Percentiles rank a stretch among this genome's conserved stretches.
Evolutionary conservation across 2,888 invertebrate genomes (phyloP).

Genomic region (Sphinx pinastri): DNA sequence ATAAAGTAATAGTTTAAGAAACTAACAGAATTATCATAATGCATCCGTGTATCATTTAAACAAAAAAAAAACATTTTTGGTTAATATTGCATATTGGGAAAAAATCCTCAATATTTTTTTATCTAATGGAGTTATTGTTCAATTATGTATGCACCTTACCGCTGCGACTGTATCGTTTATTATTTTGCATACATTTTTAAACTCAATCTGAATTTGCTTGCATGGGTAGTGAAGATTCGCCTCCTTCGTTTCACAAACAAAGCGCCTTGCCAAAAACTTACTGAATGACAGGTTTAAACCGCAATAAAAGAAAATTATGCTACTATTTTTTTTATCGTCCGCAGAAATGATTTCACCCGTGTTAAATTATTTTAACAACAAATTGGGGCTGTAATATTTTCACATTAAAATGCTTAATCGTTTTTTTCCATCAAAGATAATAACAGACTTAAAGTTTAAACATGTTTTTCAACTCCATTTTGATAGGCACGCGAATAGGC

Average conservation of each 20-base stretch:
- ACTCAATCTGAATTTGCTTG: slow-evolving; percentile 3
- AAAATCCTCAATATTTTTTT: too few species aligned
- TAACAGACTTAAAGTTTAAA: neutral
- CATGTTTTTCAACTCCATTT: too few species aligned
- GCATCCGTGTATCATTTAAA: neutral
- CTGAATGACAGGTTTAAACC: neutral
- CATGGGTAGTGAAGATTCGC: neutral
- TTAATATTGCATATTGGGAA: too few species aligned
- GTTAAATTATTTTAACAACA: neutral
- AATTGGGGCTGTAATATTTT: neutral
- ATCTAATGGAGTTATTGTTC: too few species aligned
- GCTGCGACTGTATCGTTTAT: neutral
- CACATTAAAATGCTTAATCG: neutral
- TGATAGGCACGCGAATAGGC: too few species aligned
- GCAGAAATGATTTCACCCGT: neutral
- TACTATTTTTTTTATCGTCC: neutral
- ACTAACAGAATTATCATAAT: neutral
- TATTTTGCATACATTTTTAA: slow-evolving; percentile 6
- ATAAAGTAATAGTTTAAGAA: too few species aligned
- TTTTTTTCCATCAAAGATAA: neutral
- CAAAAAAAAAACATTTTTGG: too few species aligned
- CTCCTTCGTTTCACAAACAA: neutral
- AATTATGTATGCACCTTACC: neutral
- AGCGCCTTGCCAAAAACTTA: neutral
- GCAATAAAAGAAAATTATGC: slow-evolving; percentile 2